Evolutionary conservation across 2,888 invertebrate species (phyloP).

Genomic region (Salticus scenicus): DNA sequence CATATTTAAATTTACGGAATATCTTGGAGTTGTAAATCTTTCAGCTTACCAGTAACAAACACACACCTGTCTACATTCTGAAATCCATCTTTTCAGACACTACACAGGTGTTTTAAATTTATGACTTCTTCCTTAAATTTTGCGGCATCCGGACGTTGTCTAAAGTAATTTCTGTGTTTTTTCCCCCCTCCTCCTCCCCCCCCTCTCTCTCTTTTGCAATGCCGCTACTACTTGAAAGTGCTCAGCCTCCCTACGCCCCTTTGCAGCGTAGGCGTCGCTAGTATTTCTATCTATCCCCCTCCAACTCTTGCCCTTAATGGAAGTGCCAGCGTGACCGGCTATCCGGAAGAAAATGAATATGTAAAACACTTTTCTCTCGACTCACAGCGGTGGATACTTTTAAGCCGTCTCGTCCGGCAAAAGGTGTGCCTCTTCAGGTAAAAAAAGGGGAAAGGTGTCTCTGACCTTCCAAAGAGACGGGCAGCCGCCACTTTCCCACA

Average conservation of each 20-base stretch:
- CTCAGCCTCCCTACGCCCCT: neutral
- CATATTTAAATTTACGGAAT: too few species aligned
- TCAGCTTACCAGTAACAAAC: too few species aligned
- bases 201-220: too few species aligned
- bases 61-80: too few species aligned
- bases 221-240: neutral
- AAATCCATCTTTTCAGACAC: too few species aligned
- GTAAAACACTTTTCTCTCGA: slow-evolving; percentile 67
- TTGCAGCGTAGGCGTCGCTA: slow-evolving; percentile 42
- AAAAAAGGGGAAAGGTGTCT: slow-evolving; percentile 30
- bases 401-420: slow-evolving; percentile 43
- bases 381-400: slow-evolving; percentile 40
- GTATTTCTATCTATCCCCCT: slow-evolving; percentile 6
- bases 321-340: slow-evolving; percentile 32
- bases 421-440: slow-evolving; percentile 46
- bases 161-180: too few species aligned
- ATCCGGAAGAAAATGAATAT: slow-evolving; percentile 69
- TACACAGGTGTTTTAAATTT: too few species aligned
- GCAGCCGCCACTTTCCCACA: slow-evolving; percentile 65
- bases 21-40: too few species aligned
- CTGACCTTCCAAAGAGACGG: slow-evolving; percentile 40
- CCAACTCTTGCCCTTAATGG: slow-evolving; percentile 6
- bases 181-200: too few species aligned
- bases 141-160: too few species aligned
- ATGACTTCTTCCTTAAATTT: too few species aligned